Conservation (phyloP, 2,888 invertebrate genomes). For the Pollenia angustigena region DNA sequence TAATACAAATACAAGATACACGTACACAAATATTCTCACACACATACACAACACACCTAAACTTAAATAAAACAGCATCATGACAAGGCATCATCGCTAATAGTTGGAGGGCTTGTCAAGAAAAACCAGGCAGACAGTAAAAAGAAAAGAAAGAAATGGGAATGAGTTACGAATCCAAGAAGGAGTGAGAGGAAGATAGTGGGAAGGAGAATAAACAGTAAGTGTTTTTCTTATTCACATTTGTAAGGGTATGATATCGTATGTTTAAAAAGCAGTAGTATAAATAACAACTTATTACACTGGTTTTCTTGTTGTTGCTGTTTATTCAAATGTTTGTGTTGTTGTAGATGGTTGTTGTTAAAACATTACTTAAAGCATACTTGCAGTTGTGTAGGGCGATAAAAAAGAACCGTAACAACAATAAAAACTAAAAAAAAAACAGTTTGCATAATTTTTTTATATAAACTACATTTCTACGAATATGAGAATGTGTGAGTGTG, state of each 20-base stretch:
- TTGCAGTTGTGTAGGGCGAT: conserved; percentile 11
- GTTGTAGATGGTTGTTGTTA: conserved; percentile 13
- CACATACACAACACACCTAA: not conserved
- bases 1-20: not conserved
- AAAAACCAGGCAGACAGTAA: conserved; percentile 8
- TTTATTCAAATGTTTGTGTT: not conserved
- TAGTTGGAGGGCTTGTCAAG: conserved; percentile 18
- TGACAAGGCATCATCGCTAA: not conserved
- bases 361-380: conserved; percentile 38
- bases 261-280: not conserved
- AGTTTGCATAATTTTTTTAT: conserved; percentile 41
- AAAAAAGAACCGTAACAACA: not conserved
- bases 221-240: not conserved
- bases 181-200: too few species aligned
- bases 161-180: not conserved
- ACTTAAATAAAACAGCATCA: not conserved
- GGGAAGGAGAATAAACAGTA: not conserved
- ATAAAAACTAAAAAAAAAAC: conserved; percentile 3
- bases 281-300: conserved; percentile 26
- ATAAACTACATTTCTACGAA: too few species aligned
- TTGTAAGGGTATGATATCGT: not conserved
- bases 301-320: not conserved
- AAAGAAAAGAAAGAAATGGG: not conserved
- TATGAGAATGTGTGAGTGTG: not conserved
- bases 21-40: not conserved